A percentile compares a stretch with the other conserved stretches of the same genome.
phyloP scores from a whole-genome alignment of 1,140 invertebrate species.

The Megathymus violae region DNA sequence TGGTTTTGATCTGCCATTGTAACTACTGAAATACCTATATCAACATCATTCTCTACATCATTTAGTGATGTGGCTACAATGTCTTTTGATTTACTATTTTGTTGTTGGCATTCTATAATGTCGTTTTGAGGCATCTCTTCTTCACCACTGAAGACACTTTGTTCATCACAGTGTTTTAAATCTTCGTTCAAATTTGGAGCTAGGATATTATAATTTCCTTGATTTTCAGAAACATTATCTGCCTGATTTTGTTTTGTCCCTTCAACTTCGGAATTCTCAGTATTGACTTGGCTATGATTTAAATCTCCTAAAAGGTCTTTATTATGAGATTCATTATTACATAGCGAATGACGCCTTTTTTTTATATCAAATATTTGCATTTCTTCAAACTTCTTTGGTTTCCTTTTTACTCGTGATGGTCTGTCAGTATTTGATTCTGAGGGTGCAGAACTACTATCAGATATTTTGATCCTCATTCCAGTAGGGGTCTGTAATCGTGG shows the following conservation, averaged over 20 bases:
- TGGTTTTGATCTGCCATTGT: background rate
- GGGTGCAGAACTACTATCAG: conserved; percentile 58
- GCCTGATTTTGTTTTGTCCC: background rate
- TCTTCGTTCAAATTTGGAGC: background rate
- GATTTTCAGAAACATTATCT: background rate
- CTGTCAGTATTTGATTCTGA: conserved; percentile 57
- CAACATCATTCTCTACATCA: background rate
- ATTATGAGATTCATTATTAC: conserved; percentile 39
- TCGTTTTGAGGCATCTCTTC: background rate
- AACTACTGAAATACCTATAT: background rate
- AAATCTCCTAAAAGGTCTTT: background rate
- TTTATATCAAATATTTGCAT: conserved; percentile 54
- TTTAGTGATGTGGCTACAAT: background rate
- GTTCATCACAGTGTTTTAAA: background rate
- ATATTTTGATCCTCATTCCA: conserved; percentile 35
- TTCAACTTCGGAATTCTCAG: background rate
- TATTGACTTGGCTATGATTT: background rate
- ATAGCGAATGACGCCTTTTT: conserved; percentile 50
- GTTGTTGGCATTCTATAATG: background rate
- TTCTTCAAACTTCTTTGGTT: conserved; percentile 78
- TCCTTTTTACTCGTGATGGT: conserved; percentile 72
- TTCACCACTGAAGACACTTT: background rate
- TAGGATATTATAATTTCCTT: background rate
- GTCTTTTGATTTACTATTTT: background rate
- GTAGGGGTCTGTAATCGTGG: conserved; percentile 46